Conservation (phyloP, 2,888 invertebrate genomes). For the Platerodrilus igneus region DNA sequence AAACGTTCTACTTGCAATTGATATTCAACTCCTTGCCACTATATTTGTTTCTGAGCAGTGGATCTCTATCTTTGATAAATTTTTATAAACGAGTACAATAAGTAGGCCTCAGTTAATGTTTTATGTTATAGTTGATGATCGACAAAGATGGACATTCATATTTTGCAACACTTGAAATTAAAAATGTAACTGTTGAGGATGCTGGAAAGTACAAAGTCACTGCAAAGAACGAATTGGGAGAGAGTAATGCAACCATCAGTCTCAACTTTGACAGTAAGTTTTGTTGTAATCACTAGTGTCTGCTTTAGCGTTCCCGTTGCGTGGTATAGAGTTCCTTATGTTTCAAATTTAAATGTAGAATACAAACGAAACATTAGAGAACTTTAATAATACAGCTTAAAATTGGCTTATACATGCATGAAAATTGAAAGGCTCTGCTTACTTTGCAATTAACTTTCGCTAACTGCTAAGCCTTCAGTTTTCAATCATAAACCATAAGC, state of each 20-base stretch:
- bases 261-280: slow-evolving; percentile 97
- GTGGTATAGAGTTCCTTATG: too few relatives aligned
- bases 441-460: slow-evolving; percentile 14
- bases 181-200: slow-evolving; percentile 93
- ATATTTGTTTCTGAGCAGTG: slow-evolving; percentile 30
- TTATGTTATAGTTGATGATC: slow-evolving; percentile 66
- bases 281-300: slow-evolving; percentile 7
- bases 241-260: slow-evolving; percentile 95
- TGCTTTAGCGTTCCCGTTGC: too few relatives aligned
- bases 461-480: slow-evolving; percentile 29
- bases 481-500: slow-evolving; percentile 27
- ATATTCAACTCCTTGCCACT: slow-evolving; percentile 25
- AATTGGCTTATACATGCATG: slow-evolving; percentile 10
- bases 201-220: slow-evolving; percentile 96
- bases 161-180: slow-evolving; percentile 88
- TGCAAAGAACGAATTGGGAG: slow-evolving; percentile 96
- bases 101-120: slow-evolving; percentile 3
- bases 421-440: slow-evolving; percentile 21
- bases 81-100: too few relatives aligned
- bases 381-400: too few relatives aligned
- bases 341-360: too few relatives aligned
- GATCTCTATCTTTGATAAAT: too few relatives aligned
- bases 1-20: too few relatives aligned
- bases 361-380: too few relatives aligned
- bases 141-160: slow-evolving; percentile 91